These are phyloP conservation scores for Ivindomyrus marchei DNA, from an alignment of 2,113 vertebrate species.

Conservation along the genomic window DNA sequence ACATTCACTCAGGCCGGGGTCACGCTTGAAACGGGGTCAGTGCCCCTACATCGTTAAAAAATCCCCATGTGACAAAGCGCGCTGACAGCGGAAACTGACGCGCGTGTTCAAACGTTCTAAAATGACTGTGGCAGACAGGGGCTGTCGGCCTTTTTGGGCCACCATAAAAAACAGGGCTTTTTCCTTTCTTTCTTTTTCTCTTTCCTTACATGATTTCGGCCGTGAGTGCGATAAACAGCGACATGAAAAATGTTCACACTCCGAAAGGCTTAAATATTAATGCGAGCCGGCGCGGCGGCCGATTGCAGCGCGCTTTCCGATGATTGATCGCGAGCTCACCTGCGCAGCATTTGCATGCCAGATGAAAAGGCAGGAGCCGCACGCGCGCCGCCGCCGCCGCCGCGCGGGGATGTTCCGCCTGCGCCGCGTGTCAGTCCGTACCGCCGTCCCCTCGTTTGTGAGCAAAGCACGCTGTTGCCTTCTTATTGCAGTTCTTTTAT, in stretches of 20 bases:
- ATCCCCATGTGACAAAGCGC: neutral
- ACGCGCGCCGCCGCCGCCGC: slow-evolving; percentile 29
- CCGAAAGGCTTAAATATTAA: slow-evolving; percentile 61
- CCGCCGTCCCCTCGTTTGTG: slow-evolving; percentile 40
- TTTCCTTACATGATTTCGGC: neutral
- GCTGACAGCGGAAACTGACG: slow-evolving; percentile 4
- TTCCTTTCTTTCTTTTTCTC: neutral
- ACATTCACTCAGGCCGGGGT: neutral
- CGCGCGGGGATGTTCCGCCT: slow-evolving; percentile 37
- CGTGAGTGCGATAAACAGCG: slow-evolving; percentile 28
- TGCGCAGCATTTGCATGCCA: slow-evolving; percentile 65
- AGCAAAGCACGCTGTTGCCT: neutral
- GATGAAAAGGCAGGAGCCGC: slow-evolving; percentile 59
- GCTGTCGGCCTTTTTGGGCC: neutral
- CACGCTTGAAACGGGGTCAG: neutral
- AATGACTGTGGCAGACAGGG: neutral
- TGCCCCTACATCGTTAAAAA: neutral
- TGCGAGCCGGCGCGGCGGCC: slow-evolving; percentile 56
- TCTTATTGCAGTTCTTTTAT: slow-evolving; percentile 15
- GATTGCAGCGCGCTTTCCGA: slow-evolving; percentile 60
- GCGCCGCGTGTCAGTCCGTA: slow-evolving; percentile 46
- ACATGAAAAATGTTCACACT: slow-evolving; percentile 36
- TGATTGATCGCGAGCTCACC: slow-evolving; percentile 63
- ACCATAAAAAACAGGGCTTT: neutral
- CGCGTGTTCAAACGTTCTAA: neutral